Evolutionary conservation across 1,140 invertebrate species (phyloP).

Genomic region (Elymnias hypermnestra): DNA sequence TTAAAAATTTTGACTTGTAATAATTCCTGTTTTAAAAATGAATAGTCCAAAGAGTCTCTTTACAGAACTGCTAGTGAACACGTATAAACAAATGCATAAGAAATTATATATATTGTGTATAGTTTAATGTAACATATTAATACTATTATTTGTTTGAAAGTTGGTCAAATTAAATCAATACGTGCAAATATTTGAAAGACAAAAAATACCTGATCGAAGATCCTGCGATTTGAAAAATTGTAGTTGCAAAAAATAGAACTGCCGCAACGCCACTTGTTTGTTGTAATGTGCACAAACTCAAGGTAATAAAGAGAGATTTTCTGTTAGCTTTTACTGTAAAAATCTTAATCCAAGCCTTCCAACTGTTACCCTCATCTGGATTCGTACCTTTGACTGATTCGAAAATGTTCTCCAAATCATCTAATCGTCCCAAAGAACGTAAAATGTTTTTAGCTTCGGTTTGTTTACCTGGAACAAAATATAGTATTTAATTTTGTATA

Average conservation of each 20-base stretch:
- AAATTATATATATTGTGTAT: no score
- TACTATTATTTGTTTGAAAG: no score
- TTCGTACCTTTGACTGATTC: slow-evolving; percentile 30
- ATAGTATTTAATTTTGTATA: no score
- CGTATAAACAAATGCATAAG: no score
- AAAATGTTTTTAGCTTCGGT: slow-evolving; percentile 34
- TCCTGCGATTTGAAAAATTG: slow-evolving; percentile 36
- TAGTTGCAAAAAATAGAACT: slow-evolving; percentile 38
- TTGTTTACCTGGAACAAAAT: slow-evolving; percentile 30
- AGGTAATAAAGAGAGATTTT: slow-evolving; percentile 35
- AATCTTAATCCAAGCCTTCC: slow-evolving; percentile 41
- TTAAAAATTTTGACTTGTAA: no score
- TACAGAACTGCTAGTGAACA: no score
- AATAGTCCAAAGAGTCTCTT: no score
- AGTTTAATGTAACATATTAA: no score
- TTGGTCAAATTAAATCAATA: no score
- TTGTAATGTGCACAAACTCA: slow-evolving; percentile 36
- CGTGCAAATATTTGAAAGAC: no score
- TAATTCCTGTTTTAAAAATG: no score
- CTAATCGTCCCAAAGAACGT: slow-evolving; percentile 28
- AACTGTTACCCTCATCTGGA: slow-evolving; percentile 26
- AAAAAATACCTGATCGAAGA: slow-evolving; percentile 29
- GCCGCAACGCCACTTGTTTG: slow-evolving; percentile 35
- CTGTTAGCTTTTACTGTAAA: slow-evolving; percentile 44
- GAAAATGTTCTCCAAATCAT: slow-evolving; percentile 37